phyloP scores from a whole-genome alignment of 2,888 invertebrate genomes.

The Unio delphinus region DNA sequence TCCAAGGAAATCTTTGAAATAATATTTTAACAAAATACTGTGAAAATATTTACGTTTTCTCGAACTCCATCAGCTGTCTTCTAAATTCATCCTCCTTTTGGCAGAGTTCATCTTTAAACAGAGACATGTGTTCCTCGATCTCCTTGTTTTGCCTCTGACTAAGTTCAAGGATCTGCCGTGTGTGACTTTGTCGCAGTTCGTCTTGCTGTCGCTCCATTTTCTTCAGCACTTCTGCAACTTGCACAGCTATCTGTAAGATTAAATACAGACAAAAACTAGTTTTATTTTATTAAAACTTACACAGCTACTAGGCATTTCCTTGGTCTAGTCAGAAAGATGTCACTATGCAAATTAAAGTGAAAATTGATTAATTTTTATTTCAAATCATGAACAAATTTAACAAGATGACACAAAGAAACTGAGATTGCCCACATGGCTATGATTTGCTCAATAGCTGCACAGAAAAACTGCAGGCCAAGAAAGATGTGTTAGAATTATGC shows the following conservation, averaged over 20 bases:
- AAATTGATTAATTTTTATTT: too few relatives aligned
- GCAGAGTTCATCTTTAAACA: slow-evolving; percentile 51
- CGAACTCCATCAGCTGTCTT: slow-evolving; percentile 49
- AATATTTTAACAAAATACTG: too few relatives aligned
- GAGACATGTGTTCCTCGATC: slow-evolving; percentile 45
- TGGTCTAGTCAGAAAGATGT: too few relatives aligned
- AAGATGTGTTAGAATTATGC: too few relatives aligned
- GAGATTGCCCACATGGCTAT: too few relatives aligned
- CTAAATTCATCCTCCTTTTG: slow-evolving; percentile 54
- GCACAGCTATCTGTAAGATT: slow-evolving; percentile 53
- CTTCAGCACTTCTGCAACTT: slow-evolving; percentile 54
- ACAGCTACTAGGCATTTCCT: too few relatives aligned
- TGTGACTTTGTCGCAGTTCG: slow-evolving; percentile 52
- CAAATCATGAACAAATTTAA: too few relatives aligned
- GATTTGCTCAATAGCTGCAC: too few relatives aligned
- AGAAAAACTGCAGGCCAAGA: too few relatives aligned
- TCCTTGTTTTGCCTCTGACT: slow-evolving; percentile 56
- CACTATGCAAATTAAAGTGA: too few relatives aligned
- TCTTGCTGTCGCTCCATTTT: slow-evolving; percentile 45
- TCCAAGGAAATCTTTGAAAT: too few relatives aligned
- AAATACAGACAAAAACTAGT: not conserved
- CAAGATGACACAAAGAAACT: too few relatives aligned
- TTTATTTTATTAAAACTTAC: not conserved
- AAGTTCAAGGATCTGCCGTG: slow-evolving; percentile 53
- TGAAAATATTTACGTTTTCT: slow-evolving; percentile 42